These are phyloP conservation scores for Ceriagrion tenellum DNA, from an alignment of 2,888 invertebrate species.

Conservation along the genomic window DNA sequence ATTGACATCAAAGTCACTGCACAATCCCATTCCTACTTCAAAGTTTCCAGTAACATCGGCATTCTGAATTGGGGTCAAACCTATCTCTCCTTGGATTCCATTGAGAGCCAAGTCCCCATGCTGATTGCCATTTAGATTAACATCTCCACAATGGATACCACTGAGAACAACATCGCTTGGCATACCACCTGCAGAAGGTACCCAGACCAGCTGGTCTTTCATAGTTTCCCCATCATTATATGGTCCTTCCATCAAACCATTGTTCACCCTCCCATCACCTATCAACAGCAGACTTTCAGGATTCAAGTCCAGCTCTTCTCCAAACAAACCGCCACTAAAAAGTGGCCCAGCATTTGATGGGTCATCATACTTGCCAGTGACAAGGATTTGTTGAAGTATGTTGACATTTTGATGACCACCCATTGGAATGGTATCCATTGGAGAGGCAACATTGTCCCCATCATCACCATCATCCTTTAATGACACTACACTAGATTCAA, in stretches of 20 bases:
- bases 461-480: conserved; percentile 32
- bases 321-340: conserved; percentile 32
- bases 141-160: background rate
- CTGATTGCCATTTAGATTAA: background rate
- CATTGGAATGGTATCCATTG: background rate
- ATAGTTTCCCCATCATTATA: background rate
- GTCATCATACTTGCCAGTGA: background rate
- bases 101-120: background rate
- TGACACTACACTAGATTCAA: conserved; percentile 36
- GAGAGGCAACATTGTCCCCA: background rate
- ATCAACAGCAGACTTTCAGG: conserved; percentile 4
- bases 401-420: background rate
- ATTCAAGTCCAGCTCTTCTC: conserved; percentile 42
- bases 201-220: conserved; percentile 44
- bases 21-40: conserved; percentile 47
- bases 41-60: conserved; percentile 34
- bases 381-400: background rate
- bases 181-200: background rate
- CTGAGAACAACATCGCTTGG: background rate
- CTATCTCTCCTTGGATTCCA: conserved; percentile 25
- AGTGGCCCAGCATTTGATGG: conserved; percentile 31
- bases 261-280: conserved; percentile 21
- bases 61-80: conserved; percentile 19
- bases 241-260: background rate
- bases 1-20: conserved; percentile 23